phyloP scores from a whole-genome alignment of 2,113 vertebrate species.

The Anser cygnoides region DNA sequence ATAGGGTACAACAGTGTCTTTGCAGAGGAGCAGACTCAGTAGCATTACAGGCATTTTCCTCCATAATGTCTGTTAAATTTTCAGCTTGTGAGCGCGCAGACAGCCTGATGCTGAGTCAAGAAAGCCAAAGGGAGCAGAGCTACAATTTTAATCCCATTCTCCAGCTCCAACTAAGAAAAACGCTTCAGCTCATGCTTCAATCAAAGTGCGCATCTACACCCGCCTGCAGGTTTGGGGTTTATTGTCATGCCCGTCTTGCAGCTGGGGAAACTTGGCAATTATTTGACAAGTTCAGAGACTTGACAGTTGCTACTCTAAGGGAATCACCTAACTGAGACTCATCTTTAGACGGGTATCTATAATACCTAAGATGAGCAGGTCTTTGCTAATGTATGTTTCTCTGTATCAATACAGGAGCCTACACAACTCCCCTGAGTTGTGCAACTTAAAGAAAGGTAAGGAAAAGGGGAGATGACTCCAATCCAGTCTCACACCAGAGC shows the following conservation, averaged over 20 bases:
- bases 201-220: accelerated
- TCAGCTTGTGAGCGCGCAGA: not conserved
- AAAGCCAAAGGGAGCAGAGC: not conserved
- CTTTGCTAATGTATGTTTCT: not conserved
- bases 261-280: not conserved
- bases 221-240: not conserved
- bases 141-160: not conserved
- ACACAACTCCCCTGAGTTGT: not conserved
- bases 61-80: not conserved
- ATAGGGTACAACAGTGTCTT: not conserved
- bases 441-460: not conserved
- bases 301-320: not conserved
- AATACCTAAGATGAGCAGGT: not conserved
- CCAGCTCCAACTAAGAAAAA: not conserved
- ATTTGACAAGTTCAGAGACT: not conserved
- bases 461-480: not conserved
- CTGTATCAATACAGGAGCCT: not conserved
- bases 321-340: not conserved
- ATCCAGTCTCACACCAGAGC: not conserved
- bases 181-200: not conserved
- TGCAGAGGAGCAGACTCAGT: not conserved
- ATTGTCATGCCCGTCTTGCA: not conserved
- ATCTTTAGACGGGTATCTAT: not conserved
- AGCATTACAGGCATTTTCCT: not conserved
- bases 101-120: not conserved